These are phyloP conservation scores for Colletes collaris DNA, from an alignment of 2,888 invertebrate species.

Conservation along the genomic window DNA sequence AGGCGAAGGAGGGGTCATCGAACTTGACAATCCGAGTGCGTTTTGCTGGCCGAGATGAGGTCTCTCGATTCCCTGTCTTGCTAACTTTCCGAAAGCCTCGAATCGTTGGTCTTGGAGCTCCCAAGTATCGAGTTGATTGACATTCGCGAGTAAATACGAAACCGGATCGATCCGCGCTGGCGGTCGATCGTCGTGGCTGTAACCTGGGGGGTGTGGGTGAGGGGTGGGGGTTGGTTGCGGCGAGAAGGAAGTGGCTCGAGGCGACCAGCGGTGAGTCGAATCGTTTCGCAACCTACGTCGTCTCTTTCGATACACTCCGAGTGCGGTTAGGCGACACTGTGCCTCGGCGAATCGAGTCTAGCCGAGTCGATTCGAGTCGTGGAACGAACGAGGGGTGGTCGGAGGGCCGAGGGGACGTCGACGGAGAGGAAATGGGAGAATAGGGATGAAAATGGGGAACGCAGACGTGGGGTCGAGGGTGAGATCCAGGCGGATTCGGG, in stretches of 20 bases:
- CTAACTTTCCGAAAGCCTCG: too few relatives aligned
- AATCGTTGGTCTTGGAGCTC: too few relatives aligned
- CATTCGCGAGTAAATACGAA: too few relatives aligned
- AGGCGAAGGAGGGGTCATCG: too few relatives aligned
- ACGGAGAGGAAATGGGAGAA: slow-evolving; percentile 66
- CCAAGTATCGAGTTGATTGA: too few relatives aligned
- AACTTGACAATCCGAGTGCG: too few relatives aligned
- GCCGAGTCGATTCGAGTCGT: slow-evolving; percentile 25
- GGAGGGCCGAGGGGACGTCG: background rate
- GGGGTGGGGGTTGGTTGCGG: too few relatives aligned
- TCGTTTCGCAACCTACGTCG: slow-evolving; percentile 52
- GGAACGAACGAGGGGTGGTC: slow-evolving; percentile 7
- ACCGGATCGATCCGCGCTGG: too few relatives aligned
- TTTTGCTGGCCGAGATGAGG: too few relatives aligned
- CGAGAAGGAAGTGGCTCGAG: background rate
- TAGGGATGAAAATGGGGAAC: slow-evolving; percentile 70
- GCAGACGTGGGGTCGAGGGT: slow-evolving; percentile 62
- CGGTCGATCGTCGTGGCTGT: too few relatives aligned
- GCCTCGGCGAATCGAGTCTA: slow-evolving; percentile 57
- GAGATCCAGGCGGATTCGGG: slow-evolving; percentile 51
- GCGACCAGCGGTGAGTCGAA: slow-evolving; percentile 17
- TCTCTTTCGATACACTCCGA: slow-evolving; percentile 68
- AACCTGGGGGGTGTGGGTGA: too few relatives aligned
- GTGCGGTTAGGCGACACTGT: slow-evolving; percentile 73
- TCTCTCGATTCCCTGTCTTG: too few relatives aligned